Evolutionary conservation across 2,797 vertebrate species (phyloP), one percentile per base, ranked within the genome.

Genomic region (Poeciliopsis infans): DNA sequence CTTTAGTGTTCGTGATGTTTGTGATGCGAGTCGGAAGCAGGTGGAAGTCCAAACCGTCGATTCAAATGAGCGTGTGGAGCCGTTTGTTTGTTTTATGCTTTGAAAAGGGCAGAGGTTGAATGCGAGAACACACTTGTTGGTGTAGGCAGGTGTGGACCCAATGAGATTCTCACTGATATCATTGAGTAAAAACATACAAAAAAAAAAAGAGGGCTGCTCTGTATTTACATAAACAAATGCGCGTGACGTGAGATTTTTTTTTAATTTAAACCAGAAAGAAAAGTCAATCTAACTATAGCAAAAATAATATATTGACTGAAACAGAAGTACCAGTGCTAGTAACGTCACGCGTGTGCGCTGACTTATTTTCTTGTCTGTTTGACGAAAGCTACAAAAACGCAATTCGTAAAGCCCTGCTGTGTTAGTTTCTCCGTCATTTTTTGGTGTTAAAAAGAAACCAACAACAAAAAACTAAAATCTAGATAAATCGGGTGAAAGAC

Each of bases 281-380:
- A 20, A 66, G 18, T 66, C 7, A 66, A 66, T 66, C 7, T 20
- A 7, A 39, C 18, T 16, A 16, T 3, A 39, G 18, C 3, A 36
- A 64, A 36, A 23, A 11, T 31, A 31, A 15, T 16, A 16, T 16
- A 39, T 4, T 6, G 13, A 66, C 7, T 66, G 18, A 66, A 66
- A 66, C 61, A 10, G 33, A 20, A 39, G 36, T 23, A 23, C 1
- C 59, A 36, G 33, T 20, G 59, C 59, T 64, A 36, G 5, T 64
- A 18, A 64, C 2, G 13, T 1, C n/a, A 57, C n/a, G 0, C 3
- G 2, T 7, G 13, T 16, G 28, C 31, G 57, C 15, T 0, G 28
- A 31, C 12, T 61, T 61, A 33, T 61, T 16, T 16, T 61, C 28
- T 18, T 1, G 59, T 61, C 31, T 18, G n/a, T 61, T 23, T 25